phyloP scores from a whole-genome alignment of 2,797 vertebrate genomes.

The Perodicticus potto region DNA sequence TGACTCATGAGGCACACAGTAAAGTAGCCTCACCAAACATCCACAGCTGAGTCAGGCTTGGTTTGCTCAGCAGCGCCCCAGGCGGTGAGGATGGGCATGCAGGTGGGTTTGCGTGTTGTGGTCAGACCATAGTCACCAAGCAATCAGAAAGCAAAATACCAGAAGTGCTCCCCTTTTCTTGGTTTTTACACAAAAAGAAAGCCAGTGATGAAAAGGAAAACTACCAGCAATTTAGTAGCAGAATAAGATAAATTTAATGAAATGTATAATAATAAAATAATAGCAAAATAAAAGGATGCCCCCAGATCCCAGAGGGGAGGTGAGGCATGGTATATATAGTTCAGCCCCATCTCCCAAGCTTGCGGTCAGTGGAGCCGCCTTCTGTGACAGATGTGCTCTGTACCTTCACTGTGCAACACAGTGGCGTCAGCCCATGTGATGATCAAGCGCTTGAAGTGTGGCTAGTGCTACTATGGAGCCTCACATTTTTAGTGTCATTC shows the following conservation, averaged over 20 bases:
- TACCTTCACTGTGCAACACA: rapidly evolving
- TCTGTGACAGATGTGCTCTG: rapidly evolving
- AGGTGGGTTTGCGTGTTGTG: background rate
- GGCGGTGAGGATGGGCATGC: background rate
- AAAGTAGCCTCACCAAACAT: background rate
- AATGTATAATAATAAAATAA: background rate
- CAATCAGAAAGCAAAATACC: background rate
- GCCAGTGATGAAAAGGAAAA: background rate
- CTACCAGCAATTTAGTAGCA: background rate
- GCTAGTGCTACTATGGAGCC: background rate
- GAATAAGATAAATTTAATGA: background rate
- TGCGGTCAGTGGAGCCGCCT: rapidly evolving
- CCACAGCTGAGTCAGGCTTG: rapidly evolving
- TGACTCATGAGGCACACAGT: background rate
- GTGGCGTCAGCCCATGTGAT: background rate
- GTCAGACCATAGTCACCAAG: background rate
- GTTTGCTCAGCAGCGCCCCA: background rate
- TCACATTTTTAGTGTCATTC: background rate
- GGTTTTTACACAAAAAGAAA: constrained; percentile 13
- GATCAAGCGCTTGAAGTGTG: background rate
- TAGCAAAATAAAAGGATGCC: background rate
- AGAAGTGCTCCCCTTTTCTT: background rate
- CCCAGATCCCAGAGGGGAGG: background rate
- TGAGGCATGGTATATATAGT: rapidly evolving
- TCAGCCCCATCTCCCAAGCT: background rate